Evolutionary conservation across 1,140 invertebrate species (phyloP).

Genomic region (Drosophila jambulina): DNA sequence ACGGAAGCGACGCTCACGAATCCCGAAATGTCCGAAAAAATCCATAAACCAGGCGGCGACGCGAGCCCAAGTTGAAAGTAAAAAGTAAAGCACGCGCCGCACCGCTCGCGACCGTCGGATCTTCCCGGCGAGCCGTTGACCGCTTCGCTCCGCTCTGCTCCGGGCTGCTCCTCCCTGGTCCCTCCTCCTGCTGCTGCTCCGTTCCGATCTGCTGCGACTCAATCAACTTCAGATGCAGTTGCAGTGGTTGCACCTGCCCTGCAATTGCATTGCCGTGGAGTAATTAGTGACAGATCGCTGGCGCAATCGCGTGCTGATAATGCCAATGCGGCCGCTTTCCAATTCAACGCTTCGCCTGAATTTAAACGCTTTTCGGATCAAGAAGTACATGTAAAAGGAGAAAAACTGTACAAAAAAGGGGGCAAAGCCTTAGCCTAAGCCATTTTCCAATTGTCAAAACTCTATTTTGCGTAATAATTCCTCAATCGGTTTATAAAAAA

Average conservation of each 20-base stretch:
- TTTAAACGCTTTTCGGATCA: conserved; percentile 54
- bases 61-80: conserved; percentile 30
- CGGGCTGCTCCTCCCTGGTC: not conserved
- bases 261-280: conserved; percentile 42
- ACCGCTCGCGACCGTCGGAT: conserved; percentile 52
- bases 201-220: conserved; percentile 72
- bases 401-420: not conserved
- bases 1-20: conserved; percentile 75
- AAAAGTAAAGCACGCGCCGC: conserved; percentile 77
- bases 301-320: conserved; percentile 78
- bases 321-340: conserved; percentile 50
- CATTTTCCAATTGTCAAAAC: conserved; percentile 44
- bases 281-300: conserved; percentile 83
- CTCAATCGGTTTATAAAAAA: conserved; percentile 65
- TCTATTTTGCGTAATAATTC: conserved; percentile 80
- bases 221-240: conserved; percentile 66
- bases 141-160: conserved; percentile 20
- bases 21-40: conserved; percentile 47
- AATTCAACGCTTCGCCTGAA: conserved; percentile 65
- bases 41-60: conserved; percentile 32
- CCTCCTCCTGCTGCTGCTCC: conserved; percentile 25
- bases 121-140: conserved; percentile 31
- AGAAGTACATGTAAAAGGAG: not conserved
- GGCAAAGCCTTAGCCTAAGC: conserved; percentile 10
- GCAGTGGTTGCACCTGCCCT: conserved; percentile 44